A percentile compares a stretch with the other conserved stretches of the same genome.
These are phyloP conservation scores for Coenobita brevimanus DNA, from an alignment of 1,140 invertebrate species.

Conservation along the genomic window DNA sequence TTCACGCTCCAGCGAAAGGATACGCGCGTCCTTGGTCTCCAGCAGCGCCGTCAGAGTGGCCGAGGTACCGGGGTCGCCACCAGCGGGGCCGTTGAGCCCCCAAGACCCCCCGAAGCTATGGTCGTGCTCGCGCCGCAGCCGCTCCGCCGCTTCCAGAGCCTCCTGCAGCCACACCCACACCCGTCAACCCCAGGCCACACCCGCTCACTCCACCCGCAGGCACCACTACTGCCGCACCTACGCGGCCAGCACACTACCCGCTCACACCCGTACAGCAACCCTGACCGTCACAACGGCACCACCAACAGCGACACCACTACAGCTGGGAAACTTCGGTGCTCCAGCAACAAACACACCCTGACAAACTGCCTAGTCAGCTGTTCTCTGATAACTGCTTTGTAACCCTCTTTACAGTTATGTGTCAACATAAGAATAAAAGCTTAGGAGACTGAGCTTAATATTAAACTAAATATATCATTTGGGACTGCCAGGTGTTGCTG, in stretches of 20 bases:
- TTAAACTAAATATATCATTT: neutral
- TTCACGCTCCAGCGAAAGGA: constrained; percentile 88
- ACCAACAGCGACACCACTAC: no score
- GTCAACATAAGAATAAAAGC: no score
- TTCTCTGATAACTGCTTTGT: no score
- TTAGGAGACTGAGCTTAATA: no score
- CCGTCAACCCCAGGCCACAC: constrained; percentile 54
- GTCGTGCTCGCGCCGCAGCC: constrained; percentile 65
- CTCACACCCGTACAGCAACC: constrained; percentile 16
- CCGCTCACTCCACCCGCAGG: constrained; percentile 52
- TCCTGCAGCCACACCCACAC: constrained; percentile 68
- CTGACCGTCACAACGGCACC: constrained; percentile 35
- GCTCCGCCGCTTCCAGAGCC: constrained; percentile 60
- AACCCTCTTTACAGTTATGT: no score
- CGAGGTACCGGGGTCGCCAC: constrained; percentile 79
- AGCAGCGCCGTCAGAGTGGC: constrained; percentile 84
- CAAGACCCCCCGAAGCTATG: constrained; percentile 62
- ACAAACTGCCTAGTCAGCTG: no score
- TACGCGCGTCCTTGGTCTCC: constrained; percentile 89
- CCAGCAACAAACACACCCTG: no score
- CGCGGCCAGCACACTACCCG: constrained; percentile 37
- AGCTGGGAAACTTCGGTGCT: no score
- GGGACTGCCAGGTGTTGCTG: constrained; percentile 35
- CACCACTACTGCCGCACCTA: constrained; percentile 54
- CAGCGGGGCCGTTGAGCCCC: constrained; percentile 73